A percentile compares a stretch with the other conserved stretches of the same genome.
phyloP scores from a whole-genome alignment of 2,113 vertebrate species.

The Hipposideros armiger region DNA sequence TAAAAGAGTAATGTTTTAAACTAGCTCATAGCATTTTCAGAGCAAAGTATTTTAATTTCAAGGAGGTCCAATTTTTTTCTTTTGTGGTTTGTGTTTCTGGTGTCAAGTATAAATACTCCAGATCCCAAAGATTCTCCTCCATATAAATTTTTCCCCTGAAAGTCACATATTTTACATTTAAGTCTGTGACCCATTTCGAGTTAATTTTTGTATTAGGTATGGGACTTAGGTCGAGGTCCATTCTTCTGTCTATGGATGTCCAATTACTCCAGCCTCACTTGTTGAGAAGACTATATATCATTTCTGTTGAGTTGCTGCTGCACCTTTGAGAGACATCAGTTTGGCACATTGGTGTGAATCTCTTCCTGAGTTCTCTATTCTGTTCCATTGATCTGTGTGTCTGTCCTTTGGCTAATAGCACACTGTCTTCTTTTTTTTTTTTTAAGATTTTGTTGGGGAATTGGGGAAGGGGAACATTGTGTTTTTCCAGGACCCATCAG shows the following conservation, averaged over 20 bases:
- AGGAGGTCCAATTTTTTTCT: neutral
- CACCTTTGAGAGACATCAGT: neutral
- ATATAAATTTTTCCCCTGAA: neutral
- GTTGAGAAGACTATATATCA: neutral
- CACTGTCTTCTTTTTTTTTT: neutral
- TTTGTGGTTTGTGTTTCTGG: slow-evolving; percentile 36
- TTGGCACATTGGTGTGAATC: neutral
- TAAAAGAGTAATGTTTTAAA: slow-evolving; percentile 30
- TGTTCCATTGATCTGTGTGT: slow-evolving; percentile 15
- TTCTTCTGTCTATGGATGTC: slow-evolving; percentile 7
- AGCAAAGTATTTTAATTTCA: slow-evolving; percentile 45
- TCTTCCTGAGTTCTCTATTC: neutral
- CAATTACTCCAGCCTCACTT: neutral
- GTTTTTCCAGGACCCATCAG: no score
- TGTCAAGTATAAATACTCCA: neutral
- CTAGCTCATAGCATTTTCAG: slow-evolving; percentile 9
- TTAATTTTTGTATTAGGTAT: slow-evolving; percentile 25
- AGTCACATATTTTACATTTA: slow-evolving; percentile 39
- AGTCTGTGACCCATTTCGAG: neutral
- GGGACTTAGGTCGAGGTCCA: neutral
- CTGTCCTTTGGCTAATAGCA: neutral
- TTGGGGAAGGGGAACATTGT: no score
- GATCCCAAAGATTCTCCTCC: neutral
- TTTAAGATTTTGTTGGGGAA: no score
- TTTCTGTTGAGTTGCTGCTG: slow-evolving; percentile 10